Percentiles rank a stretch among this genome's conserved stretches.
Conservation (phyloP, 2,797 vertebrate genomes). For the Octomys mimax region DNA sequence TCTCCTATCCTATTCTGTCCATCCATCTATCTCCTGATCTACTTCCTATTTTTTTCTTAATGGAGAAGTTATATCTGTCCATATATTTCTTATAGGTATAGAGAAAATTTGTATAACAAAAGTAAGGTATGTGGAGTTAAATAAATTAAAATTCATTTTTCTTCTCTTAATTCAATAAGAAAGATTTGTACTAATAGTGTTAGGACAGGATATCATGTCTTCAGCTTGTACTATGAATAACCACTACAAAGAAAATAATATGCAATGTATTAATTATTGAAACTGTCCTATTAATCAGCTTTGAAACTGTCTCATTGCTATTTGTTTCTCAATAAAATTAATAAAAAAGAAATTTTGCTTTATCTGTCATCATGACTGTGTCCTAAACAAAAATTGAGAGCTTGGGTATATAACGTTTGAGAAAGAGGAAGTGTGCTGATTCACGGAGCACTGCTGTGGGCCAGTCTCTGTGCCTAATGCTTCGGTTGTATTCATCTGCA, state of each 20-base stretch:
- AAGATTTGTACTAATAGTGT: too few species aligned
- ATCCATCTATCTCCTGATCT: neutral
- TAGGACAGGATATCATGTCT: too few species aligned
- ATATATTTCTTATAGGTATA: slow-evolving; percentile 44
- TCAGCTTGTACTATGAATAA: too few species aligned
- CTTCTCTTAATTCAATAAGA: neutral
- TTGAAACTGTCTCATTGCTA: too few species aligned
- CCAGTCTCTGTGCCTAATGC: neutral
- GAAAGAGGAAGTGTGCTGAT: neutral
- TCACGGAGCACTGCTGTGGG: neutral
- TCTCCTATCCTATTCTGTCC: neutral
- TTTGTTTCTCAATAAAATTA: too few species aligned
- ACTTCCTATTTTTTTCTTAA: neutral
- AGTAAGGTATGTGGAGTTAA: neutral
- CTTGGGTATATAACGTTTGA: neutral
- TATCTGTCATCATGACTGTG: neutral
- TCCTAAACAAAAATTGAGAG: neutral
- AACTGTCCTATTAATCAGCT: too few species aligned
- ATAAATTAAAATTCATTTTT: slow-evolving; percentile 33
- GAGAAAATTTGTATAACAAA: slow-evolving; percentile 17
- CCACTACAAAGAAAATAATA: too few species aligned
- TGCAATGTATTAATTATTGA: too few species aligned
- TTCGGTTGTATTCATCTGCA: neutral
- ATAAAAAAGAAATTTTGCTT: neutral
- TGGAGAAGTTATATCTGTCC: neutral